Evolutionary conservation across 2,113 vertebrate genomes (phyloP).

Genomic region (Acanthochromis polyacanthus): DNA sequence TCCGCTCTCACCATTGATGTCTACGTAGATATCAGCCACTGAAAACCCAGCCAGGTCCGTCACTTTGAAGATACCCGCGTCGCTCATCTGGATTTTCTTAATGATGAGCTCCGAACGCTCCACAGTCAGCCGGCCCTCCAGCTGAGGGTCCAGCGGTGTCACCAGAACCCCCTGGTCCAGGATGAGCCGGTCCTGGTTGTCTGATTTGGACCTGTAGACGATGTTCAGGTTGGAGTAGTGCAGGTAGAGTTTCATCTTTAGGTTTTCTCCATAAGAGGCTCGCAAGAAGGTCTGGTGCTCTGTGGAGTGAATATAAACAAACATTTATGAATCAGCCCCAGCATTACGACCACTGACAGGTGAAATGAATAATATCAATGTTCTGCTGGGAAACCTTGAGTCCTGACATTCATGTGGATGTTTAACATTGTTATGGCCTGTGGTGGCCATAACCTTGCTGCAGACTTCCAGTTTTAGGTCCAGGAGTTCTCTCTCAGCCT

Average conservation of each 20-base stretch:
- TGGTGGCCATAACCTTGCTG: no score
- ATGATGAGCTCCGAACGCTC: conserved; percentile 74
- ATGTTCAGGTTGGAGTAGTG: conserved; percentile 69
- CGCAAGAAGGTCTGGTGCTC: conserved; percentile 80
- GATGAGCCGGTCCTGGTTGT: conserved; percentile 66
- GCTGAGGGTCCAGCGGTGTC: conserved; percentile 60
- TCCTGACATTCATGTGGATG: no score
- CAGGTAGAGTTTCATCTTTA: conserved; percentile 79
- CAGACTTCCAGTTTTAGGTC: no score
- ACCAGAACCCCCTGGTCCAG: conserved; percentile 73
- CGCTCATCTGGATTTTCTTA: conserved; percentile 69
- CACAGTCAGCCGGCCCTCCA: conserved; percentile 77
- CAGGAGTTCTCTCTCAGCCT: no score
- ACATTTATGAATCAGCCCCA: no score
- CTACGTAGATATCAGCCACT: conserved; percentile 77
- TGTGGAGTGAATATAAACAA: conserved; percentile 36
- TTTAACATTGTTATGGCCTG: no score
- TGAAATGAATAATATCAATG: no score
- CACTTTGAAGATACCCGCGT: conserved; percentile 76
- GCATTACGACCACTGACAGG: no score
- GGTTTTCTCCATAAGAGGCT: conserved; percentile 58
- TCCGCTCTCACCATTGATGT: conserved; percentile 74
- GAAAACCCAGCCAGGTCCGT: conserved; percentile 77
- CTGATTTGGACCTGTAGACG: conserved; percentile 72
- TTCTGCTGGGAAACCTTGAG: no score